These are phyloP conservation scores for Julus scandinavius DNA, from an alignment of 2,888 invertebrate species.

Conservation along the genomic window DNA sequence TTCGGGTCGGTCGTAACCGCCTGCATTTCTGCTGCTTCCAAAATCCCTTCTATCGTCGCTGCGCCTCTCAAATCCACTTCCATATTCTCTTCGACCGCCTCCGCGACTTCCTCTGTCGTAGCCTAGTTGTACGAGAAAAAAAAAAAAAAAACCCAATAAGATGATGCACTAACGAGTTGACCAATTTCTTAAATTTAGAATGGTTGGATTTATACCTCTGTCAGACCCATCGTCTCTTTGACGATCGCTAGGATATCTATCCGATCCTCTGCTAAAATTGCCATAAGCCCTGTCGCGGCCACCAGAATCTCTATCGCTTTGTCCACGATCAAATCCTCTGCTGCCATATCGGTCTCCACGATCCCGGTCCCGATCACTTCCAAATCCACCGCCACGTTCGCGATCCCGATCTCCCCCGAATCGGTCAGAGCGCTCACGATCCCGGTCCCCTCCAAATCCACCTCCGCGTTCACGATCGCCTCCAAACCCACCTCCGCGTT, in stretches of 20 bases:
- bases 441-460: constrained; percentile 62
- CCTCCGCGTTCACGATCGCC: constrained; percentile 65
- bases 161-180: neutral
- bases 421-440: too few species aligned
- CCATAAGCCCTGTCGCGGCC: constrained; percentile 6
- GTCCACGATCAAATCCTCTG: constrained; percentile 30
- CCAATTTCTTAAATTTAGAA: neutral
- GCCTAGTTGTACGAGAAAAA: constrained; percentile 2
- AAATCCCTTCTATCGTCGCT: constrained; percentile 55
- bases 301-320: neutral
- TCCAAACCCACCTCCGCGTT: constrained; percentile 63
- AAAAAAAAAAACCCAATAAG: too few species aligned
- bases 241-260: constrained; percentile 23
- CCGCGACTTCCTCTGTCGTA: constrained; percentile 60
- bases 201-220: constrained; percentile 58
- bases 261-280: neutral
- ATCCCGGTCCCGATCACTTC: constrained; percentile 64
- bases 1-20: constrained; percentile 19
- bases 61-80: constrained; percentile 58
- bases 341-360: constrained; percentile 62
- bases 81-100: constrained; percentile 61
- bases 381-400: constrained; percentile 69
- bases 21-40: constrained; percentile 54
- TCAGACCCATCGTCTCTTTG: constrained; percentile 61
- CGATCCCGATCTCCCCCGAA: constrained; percentile 64